A percentile compares a stretch with the other conserved stretches of the same genome.
Evolutionary conservation across 2,113 vertebrate genomes (phyloP).

Genomic region (Lipophrys pholis): DNA sequence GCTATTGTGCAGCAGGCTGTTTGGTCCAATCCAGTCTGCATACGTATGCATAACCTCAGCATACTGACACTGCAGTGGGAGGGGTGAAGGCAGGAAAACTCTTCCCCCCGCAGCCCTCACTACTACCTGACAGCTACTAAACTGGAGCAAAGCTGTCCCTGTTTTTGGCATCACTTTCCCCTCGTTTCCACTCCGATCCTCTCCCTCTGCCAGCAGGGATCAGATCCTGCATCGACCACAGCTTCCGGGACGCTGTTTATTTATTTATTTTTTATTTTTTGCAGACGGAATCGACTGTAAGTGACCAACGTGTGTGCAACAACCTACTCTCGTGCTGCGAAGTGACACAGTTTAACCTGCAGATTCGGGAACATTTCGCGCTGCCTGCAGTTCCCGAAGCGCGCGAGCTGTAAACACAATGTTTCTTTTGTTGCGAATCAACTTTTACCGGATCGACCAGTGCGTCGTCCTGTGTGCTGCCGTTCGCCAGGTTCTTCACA

Average conservation of each 20-base stretch:
- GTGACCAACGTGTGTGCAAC: not conserved
- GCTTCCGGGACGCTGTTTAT: not conserved
- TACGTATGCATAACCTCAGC: no score
- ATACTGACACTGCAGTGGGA: constrained; percentile 1
- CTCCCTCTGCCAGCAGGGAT: not conserved
- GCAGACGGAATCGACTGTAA: constrained; percentile 30
- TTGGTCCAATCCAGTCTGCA: not conserved
- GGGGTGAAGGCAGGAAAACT: constrained; percentile 2
- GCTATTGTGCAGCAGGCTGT: no score
- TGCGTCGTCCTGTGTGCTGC: no score
- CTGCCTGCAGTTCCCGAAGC: no score
- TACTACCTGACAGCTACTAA: not conserved
- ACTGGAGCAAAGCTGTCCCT: not conserved
- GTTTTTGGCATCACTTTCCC: not conserved
- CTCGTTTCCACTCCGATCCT: not conserved
- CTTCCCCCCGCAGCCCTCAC: not conserved
- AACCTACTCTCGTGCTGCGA: not conserved
- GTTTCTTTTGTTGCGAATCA: no score
- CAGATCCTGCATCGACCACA: not conserved
- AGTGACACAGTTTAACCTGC: not conserved
- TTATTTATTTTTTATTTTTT: no score
- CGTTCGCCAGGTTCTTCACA: no score
- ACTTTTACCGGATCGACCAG: no score
- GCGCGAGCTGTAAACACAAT: no score
- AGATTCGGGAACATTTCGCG: not conserved